Evolutionary conservation across 2,113 vertebrate genomes (phyloP).

Genomic region (Chamaetylas fuelleborni): DNA sequence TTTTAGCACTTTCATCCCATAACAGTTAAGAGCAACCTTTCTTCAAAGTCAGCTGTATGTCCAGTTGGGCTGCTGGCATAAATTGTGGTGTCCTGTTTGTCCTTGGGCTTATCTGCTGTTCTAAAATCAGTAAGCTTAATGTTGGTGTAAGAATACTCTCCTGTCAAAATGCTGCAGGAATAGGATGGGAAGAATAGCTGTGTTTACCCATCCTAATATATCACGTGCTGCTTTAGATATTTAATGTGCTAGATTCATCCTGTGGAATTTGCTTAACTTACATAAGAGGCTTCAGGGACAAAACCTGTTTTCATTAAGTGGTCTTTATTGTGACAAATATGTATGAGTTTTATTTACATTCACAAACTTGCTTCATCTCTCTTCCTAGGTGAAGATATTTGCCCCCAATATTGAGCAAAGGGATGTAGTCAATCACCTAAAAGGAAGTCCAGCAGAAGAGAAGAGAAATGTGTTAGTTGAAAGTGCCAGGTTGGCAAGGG

Average conservation of each 20-base stretch:
- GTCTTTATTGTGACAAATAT: background rate
- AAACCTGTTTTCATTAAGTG: background rate
- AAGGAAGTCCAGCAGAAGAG: conserved; percentile 76
- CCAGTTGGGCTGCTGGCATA: background rate
- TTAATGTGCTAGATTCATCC: background rate
- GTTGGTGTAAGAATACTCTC: background rate
- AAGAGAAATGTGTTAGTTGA: conserved; percentile 81
- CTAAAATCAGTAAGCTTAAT: background rate
- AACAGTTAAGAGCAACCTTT: background rate
- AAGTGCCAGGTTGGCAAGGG: conserved; percentile 80
- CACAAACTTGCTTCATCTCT: background rate
- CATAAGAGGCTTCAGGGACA: background rate
- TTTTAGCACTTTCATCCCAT: background rate
- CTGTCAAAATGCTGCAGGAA: background rate
- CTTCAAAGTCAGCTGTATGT: background rate
- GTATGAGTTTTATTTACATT: background rate
- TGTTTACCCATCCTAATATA: background rate
- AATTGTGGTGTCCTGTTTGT: background rate
- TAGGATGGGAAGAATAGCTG: background rate
- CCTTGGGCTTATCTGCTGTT: background rate
- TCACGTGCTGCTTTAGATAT: accelerated
- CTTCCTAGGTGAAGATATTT: conserved; percentile 83
- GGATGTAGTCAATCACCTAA: conserved; percentile 82
- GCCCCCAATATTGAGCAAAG: conserved; percentile 84
- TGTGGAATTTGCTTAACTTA: background rate